Evolutionary conservation across 2,797 vertebrate species (phyloP), one percentile per base, ranked within the genome.

Genomic region (Nyctalus aviator): DNA sequence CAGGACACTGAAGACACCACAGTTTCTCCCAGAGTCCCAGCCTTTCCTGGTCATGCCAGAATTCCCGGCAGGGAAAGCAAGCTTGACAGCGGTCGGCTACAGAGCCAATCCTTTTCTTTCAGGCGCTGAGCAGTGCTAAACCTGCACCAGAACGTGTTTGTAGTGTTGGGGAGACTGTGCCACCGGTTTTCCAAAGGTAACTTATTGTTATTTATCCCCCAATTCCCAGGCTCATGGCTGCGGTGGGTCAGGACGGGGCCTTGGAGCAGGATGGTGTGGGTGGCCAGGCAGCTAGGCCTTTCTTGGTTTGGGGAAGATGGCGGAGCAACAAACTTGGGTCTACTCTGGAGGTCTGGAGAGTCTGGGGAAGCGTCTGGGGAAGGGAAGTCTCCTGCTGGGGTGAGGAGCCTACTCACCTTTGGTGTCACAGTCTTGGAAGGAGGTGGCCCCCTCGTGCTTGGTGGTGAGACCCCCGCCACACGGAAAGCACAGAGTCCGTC

Each of bases 381-480:
- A 23, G 35, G 46, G 55, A 18, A 18, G 30, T 41, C n/a, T 44
- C 37, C 64, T 30, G 21, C 8, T 0, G 12, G 44, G 17, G 23
- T 48, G 11, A 78, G n/a, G 1, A 35, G 53, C 37, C 48, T 71
- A 30, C 98, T 97, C 94, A 99, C 99, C 99, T 99, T 99, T 99
- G 96, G 99, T 99, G 96, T 99, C 99, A 37, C 99, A 99, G 97
- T 99, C 99, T 81, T 99, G 99, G 98, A 99, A 99, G 95, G 99
- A 99, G 97, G 98, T 98, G 91, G 99, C 98, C 21, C 99, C 99
- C 77, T 99, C 99, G 5, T 99, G 98, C 97, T 99, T 99, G 89
- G 99, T 99, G 97, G 98, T 98, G 77, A 99, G 98, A 25, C 99
- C 99, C 6, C 99, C 99, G 0, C 99, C 99, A 21, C 99, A 99